Base-by-base conservation (phyloP, 2,113 vertebrate species). In the Miniopterus natalensis region DNA sequence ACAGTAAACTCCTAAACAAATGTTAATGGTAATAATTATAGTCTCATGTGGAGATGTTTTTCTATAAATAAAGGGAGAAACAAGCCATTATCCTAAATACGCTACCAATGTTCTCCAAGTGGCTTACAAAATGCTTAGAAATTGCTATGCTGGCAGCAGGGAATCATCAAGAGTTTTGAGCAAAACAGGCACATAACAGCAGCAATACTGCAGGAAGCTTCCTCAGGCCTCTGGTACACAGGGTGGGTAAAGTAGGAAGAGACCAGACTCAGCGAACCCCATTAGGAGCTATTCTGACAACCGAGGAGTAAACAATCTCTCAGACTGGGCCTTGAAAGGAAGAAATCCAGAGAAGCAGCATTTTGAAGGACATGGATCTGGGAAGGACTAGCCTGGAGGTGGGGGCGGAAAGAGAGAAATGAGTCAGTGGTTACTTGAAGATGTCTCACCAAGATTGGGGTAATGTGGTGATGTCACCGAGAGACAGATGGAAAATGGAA, bases 361-460 rank as follows among this genome's bases (percentile, higher is more conserved):
- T 78, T 79, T 27, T 68, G 66, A 90, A 95, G 75, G 66, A 66
- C 40, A n/a, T 71, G 1, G 0, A 17, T 80, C 61, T 61, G 65
- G 94, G 74, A 12, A 2, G 77, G 49, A 57, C 86, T 75, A 78
- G 77, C 17, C 63, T 47, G 91, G 73, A 91, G 78, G 45, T 84
- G 36, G 90, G 42, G n/a, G 42, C 1, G 45, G 75, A 75, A 51
- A 40, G 42, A 92, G 42, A 92, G 40, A 79, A 92, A 75, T 97
- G 96, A 97, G 85, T 97, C 97, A 97, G 68, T 83, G 68, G 40
- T 95, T 95, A 90, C 77, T 90, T 93, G 71, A 95, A 87, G 80
- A 90, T 78, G 90, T 94, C 90, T 92, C 21, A 21, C 77, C 90
- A 84, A 29, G 84, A 68, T 61, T 65, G 12, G 36, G 12, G 9